Base-by-base conservation (phyloP, 1,140 invertebrate genomes). In the Panulirus ornatus region DNA sequence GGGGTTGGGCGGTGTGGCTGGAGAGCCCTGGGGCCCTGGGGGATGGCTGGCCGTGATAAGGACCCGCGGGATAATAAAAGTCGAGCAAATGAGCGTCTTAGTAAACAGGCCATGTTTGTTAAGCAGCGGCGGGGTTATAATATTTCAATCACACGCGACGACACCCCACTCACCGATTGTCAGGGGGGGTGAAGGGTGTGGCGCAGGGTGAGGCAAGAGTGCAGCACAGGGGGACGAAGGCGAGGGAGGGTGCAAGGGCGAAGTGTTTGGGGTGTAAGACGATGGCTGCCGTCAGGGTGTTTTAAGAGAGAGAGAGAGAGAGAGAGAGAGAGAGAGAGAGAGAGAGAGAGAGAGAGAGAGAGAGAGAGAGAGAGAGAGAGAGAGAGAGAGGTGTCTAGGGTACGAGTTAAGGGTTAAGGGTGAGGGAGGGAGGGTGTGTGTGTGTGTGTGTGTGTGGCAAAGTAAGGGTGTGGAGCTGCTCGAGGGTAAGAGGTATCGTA, bases 101-200 rank as follows among this genome's bases (percentile, higher is more conserved):
- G 84, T 47, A 85, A 85, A 85, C 84, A 85, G 14, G n/a, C 84
- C 42, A 85, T 85, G 84, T 85, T 85, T 85, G 84, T 85, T 85
- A 85, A 85, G 84, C 71, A 75, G 84, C 40, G 16, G 82, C 51
- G 47, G 71, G 84, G 71, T 85, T 85, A 76, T 85, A 85, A 85
- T 85, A 85, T 85, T 85, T 85, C 82, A 73, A 85, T 85, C 84
- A 85, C 47, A n/a, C n/a, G n/a, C n/a, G n/a, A n/a, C n/a, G n/a
- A n/a, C n/a, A n/a, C n/a, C n/a, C n/a, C 3, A 30, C 34, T 14
- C 38, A 27, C 2, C 54, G 79, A 70, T 38, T 16, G 40, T 71
- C 27, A 70, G 16, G 82, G 27, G 51, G 47, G 82, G 22, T 16
- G 82, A 27, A 63, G 63, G 58, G 38, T 6, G 82, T 9, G 66